Conservation (phyloP, 2,797 vertebrate genomes). For the Liasis olivaceus region DNA sequence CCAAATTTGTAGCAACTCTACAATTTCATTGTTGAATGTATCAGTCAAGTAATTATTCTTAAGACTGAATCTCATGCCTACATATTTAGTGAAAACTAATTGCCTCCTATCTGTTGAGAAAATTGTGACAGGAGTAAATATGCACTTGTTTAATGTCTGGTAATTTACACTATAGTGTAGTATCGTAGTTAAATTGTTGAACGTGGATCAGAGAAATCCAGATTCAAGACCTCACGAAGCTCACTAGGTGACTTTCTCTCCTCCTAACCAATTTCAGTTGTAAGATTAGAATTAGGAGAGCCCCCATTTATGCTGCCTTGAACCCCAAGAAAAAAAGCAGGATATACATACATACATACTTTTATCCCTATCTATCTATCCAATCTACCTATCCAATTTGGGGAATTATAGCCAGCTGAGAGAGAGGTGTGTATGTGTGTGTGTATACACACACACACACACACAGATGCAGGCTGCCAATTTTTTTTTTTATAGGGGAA, state of each 20-base stretch:
- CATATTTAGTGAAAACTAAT: neutral
- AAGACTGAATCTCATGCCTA: neutral
- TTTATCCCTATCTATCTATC: too few species aligned
- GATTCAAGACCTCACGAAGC: neutral
- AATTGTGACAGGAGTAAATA: neutral
- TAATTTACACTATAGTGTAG: neutral
- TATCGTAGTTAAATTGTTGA: neutral
- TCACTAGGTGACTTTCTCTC: neutral
- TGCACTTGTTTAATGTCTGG: neutral
- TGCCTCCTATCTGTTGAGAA: neutral
- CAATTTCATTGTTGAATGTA: neutral
- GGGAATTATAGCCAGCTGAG: too few species aligned
- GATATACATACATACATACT: neutral
- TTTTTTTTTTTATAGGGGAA: too few species aligned
- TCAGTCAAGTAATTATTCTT: neutral
- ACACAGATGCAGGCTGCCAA: too few species aligned
- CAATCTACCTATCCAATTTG: too few species aligned
- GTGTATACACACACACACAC: too few species aligned
- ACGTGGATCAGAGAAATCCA: neutral
- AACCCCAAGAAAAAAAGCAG: neutral
- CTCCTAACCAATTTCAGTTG: neutral
- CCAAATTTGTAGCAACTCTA: neutral
- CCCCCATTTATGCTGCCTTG: neutral
- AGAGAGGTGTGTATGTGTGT: too few species aligned
- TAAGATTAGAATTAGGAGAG: neutral